Evolutionary conservation across 2,888 invertebrate genomes (phyloP).

Genomic region (Hedya salicella): DNA sequence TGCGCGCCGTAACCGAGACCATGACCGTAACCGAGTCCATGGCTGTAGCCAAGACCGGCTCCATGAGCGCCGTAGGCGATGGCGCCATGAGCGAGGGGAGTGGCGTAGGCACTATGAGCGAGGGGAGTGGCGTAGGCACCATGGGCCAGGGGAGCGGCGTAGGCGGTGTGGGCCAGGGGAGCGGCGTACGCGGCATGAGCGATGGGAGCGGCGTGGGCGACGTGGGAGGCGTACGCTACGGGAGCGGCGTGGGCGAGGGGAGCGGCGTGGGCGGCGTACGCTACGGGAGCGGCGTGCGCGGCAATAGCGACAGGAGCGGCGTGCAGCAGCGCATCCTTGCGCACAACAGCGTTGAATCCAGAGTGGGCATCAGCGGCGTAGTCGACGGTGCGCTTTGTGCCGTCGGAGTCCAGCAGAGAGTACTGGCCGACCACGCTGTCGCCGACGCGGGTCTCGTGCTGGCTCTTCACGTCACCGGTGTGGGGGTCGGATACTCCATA

Average conservation of each 20-base stretch:
- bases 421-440: slow-evolving; percentile 71
- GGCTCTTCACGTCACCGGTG: slow-evolving; percentile 82
- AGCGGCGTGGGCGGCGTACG: slow-evolving; percentile 50
- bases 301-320: slow-evolving; percentile 56
- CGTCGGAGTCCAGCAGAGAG: slow-evolving; percentile 66
- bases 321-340: slow-evolving; percentile 54
- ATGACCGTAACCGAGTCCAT: slow-evolving; percentile 31
- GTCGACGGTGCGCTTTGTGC: slow-evolving; percentile 66
- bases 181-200: slow-evolving; percentile 22
- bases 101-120: slow-evolving; percentile 40
- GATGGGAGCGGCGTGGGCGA: slow-evolving; percentile 37
- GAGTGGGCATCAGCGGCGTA: slow-evolving; percentile 62
- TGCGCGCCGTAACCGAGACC: slow-evolving; percentile 32
- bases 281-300: slow-evolving; percentile 55
- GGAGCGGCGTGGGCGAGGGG: slow-evolving; percentile 47
- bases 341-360: slow-evolving; percentile 69
- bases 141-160: slow-evolving; percentile 45
- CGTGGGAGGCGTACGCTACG: slow-evolving; percentile 43
- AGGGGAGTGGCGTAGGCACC: slow-evolving; percentile 38
- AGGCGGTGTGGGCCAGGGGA: slow-evolving; percentile 29
- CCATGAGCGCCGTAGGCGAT: slow-evolving; percentile 27
- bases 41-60: slow-evolving; percentile 21
- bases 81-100: slow-evolving; percentile 44
- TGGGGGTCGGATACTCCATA: slow-evolving; percentile 79
- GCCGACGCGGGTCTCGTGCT: slow-evolving; percentile 87